Percentiles rank a stretch among this genome's conserved stretches.
Evolutionary conservation across 2,113 vertebrate species (phyloP).

Genomic region (Grallaria varia): DNA sequence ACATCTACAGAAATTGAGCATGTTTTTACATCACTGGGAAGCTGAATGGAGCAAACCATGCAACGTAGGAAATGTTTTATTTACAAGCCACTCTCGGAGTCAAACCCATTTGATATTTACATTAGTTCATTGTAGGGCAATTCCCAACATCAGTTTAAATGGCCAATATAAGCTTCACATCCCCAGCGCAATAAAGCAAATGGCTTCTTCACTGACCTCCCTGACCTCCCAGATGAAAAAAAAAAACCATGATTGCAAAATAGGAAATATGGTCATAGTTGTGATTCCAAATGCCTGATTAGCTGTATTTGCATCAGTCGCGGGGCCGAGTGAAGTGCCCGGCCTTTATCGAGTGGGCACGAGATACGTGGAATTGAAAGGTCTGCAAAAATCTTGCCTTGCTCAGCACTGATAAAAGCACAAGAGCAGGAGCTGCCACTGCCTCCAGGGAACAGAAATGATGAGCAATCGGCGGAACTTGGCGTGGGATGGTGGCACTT

Average conservation of each 20-base stretch:
- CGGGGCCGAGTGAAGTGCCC: background rate
- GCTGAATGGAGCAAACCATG: background rate
- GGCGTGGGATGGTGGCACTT: background rate
- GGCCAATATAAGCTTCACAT: background rate
- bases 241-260: background rate
- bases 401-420: background rate
- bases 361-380: background rate
- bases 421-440: background rate
- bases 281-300: background rate
- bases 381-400: background rate
- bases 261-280: background rate
- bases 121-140: background rate
- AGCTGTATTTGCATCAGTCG: background rate
- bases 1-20: background rate
- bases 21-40: background rate
- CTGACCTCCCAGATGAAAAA: background rate
- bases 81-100: background rate
- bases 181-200: conserved; percentile 20
- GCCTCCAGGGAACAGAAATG: background rate
- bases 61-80: conserved; percentile 20
- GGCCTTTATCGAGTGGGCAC: background rate
- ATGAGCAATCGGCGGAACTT: background rate
- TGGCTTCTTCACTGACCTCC: background rate
- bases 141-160: conserved; percentile 20
- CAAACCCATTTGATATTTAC: conserved; percentile 24